Percentiles rank a stretch among this genome's conserved stretches.
Evolutionary conservation across 1,140 invertebrate species (phyloP).

Genomic region (Grapholita molesta): DNA sequence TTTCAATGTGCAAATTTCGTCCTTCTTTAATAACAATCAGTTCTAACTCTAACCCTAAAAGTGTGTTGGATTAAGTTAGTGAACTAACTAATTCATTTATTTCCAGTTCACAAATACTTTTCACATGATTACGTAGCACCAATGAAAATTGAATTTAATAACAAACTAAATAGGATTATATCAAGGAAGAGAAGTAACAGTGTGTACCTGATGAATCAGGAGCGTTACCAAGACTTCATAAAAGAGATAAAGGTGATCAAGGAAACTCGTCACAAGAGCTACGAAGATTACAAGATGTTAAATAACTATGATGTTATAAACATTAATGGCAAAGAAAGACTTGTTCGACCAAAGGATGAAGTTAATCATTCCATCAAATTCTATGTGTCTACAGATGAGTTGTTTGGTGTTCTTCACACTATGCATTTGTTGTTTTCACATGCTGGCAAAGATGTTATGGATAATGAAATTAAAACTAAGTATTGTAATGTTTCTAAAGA

Average conservation of each 20-base stretch:
- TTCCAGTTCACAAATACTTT: slow-evolving; percentile 31
- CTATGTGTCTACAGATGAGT: slow-evolving; percentile 49
- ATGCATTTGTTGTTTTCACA: slow-evolving; percentile 59
- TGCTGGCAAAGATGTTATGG: slow-evolving; percentile 46
- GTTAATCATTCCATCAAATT: slow-evolving; percentile 38
- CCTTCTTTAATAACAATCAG: no score
- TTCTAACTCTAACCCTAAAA: no score
- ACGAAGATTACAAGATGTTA: slow-evolving; percentile 54
- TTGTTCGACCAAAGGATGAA: slow-evolving; percentile 47
- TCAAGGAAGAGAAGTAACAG: slow-evolving; percentile 51
- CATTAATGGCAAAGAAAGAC: slow-evolving; percentile 39
- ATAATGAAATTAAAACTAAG: slow-evolving; percentile 49
- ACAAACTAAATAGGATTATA: slow-evolving; percentile 46
- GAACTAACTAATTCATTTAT: background rate
- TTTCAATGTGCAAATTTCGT: no score
- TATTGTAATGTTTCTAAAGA: slow-evolving; percentile 66
- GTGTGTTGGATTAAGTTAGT: no score
- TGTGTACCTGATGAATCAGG: slow-evolving; percentile 40
- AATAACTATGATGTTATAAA: slow-evolving; percentile 53
- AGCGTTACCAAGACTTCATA: slow-evolving; percentile 49
- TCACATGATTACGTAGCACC: slow-evolving; percentile 30
- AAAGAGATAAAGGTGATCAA: slow-evolving; percentile 48
- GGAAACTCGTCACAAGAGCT: slow-evolving; percentile 39
- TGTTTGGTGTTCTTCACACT: slow-evolving; percentile 56
- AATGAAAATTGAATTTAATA: slow-evolving; percentile 52